Evolutionary conservation across 1,140 invertebrate species (phyloP), one percentile per base, ranked within the genome.

Genomic region (Heliconius congener): DNA sequence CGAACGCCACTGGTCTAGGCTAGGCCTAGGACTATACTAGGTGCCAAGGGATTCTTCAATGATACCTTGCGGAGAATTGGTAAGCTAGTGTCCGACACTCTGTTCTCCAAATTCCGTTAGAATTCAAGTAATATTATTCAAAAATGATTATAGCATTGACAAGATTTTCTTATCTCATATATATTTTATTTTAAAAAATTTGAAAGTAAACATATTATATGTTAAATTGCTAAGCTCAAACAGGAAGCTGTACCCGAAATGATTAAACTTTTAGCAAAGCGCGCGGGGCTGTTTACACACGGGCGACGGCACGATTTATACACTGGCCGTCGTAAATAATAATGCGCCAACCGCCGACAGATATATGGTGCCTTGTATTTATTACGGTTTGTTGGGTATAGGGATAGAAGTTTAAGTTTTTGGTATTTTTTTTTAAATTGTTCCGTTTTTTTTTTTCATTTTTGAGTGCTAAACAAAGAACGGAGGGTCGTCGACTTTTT

Each of bases 301-400:
- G 55, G 55, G 55, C 55, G 55, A 57, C n/a, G 71, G 81, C 81
- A 83, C 88, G 90, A 92, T 91, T 92, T 92, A 91, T 92, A 84
- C 84, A 71, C 79, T 34, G 71, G 77, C 57, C 77, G 84, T 85
- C 86, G 85, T 92, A 91, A 92, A 92, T 92, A 88, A 91, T 81
- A 78, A 71, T 85, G 84, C 87, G 83, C 85, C 84, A 77, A 85
- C 83, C 89, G 91, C 84, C 83, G 90, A 92, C 91, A 92, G 91
- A 92, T 91, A 92, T 92, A 92, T 91, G 91, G 89, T 84, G 85
- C 82, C 78, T 74, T 81, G 79, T 90, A 90, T 92, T 92, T 92
- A 92, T 91, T 85, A 78, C 84, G 83, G 81, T 89, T 88, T 86
- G 82, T 89, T 86, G 81, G 74, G 18, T 50, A 86, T 90, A 90